Evolutionary conservation across 2,113 vertebrate genomes (phyloP).

Genomic region (Lota lota): DNA sequence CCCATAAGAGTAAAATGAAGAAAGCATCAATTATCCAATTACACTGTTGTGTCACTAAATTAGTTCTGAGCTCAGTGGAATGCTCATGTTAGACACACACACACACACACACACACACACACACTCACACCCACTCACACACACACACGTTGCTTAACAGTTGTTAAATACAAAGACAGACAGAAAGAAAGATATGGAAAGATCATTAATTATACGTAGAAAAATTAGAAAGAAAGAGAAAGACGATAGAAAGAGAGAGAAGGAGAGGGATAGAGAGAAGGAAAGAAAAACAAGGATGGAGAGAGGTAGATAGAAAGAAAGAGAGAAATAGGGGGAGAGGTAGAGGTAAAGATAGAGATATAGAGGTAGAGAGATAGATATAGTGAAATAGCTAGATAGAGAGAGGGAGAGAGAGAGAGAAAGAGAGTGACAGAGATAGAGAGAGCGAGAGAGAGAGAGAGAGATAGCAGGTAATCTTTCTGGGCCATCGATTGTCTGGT

Average conservation of each 20-base stretch:
- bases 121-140: background rate
- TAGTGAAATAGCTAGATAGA: background rate
- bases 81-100: constrained; percentile 3
- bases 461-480: constrained; percentile 46
- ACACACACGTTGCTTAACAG: no score
- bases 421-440: constrained; percentile 10
- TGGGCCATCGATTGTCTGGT: constrained; percentile 60
- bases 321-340: background rate
- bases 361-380: background rate
- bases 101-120: constrained; percentile 18
- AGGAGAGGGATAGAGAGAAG: no score
- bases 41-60: no score
- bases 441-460: constrained; percentile 35
- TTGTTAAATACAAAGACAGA: no score
- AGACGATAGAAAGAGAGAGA: no score
- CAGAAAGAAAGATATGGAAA: no score
- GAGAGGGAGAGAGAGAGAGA: constrained; percentile 6
- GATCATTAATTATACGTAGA: no score
- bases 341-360: background rate
- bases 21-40: no score
- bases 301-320: constrained; percentile 18
- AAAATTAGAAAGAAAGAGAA: no score
- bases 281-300: background rate
- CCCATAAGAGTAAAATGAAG: constrained; percentile 5
- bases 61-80: no score